Evolutionary conservation across 2,888 invertebrate species (phyloP).

Genomic region (Luperina nickerlii): DNA sequence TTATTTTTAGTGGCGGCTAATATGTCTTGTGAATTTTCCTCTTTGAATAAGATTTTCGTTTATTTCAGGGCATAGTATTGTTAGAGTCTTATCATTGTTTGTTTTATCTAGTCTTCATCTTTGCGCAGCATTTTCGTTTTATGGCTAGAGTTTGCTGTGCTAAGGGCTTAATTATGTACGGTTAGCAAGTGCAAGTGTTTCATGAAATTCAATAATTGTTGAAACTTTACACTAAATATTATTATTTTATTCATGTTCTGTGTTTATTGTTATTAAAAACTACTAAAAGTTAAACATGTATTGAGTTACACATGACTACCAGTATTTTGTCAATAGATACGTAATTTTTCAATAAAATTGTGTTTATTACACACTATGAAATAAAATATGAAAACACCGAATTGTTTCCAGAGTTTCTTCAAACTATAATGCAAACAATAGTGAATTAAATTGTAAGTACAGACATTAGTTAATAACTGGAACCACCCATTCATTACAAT

Average conservation of each 20-base stretch:
- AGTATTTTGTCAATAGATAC: not conserved
- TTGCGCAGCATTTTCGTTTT: not conserved
- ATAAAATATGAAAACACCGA: conserved; percentile 15
- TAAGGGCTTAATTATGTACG: not conserved
- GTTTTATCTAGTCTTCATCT: conserved; percentile 1
- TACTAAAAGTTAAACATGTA: not conserved
- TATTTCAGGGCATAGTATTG: not conserved
- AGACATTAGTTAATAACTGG: not conserved
- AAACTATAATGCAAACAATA: conserved; percentile 2
- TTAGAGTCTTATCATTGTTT: not conserved
- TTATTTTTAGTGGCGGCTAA: conserved; percentile 44
- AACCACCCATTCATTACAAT: not conserved
- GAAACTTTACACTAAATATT: not conserved
- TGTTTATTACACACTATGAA: not conserved
- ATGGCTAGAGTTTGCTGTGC: not conserved
- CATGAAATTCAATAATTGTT: not conserved
- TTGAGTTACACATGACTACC: not conserved
- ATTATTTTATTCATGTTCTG: not conserved
- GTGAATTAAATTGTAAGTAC: not conserved
- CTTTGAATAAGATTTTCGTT: conserved; percentile 15
- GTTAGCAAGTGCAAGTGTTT: not conserved
- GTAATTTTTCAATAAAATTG: not conserved
- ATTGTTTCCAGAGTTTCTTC: not conserved
- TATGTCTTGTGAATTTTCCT: conserved; percentile 13
- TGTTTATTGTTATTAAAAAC: not conserved